These are phyloP conservation scores for Charaxes varanes DNA, from an alignment of 1,140 invertebrate genomes.

Conservation along the genomic window DNA sequence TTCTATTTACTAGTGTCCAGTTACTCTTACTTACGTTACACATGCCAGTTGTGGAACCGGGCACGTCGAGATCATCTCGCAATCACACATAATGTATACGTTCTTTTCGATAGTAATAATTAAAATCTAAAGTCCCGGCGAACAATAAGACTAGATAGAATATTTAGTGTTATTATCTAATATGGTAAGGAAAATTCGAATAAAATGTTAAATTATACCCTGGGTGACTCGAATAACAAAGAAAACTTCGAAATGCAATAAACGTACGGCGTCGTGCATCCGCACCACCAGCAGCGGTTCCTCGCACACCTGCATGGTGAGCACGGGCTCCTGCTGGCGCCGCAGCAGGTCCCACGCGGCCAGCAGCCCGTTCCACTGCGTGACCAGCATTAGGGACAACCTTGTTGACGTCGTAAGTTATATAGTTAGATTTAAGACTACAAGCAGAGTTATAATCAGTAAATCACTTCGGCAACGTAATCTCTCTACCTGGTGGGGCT, in stretches of 20 bases:
- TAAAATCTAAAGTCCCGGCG: too few relatives aligned
- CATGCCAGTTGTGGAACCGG: background rate
- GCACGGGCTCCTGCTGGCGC: conserved; percentile 87
- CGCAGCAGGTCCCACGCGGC: conserved; percentile 93
- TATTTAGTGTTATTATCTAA: too few relatives aligned
- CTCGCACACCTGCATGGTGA: conserved; percentile 86
- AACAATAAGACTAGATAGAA: too few relatives aligned
- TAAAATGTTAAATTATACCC: too few relatives aligned
- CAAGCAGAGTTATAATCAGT: background rate
- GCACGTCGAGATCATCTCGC: background rate
- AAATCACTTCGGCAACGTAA: background rate
- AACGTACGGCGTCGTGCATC: conserved; percentile 47
- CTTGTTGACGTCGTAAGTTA: conserved; percentile 50
- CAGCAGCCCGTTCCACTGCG: conserved; percentile 87
- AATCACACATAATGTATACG: too few relatives aligned
- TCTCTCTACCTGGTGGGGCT: conserved; percentile 81
- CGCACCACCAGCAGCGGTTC: conserved; percentile 70
- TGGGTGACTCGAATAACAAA: too few relatives aligned
- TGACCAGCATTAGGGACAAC: conserved; percentile 89
- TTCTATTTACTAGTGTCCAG: too few relatives aligned
- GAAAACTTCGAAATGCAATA: too few relatives aligned
- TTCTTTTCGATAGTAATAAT: too few relatives aligned
- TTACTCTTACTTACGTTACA: too few relatives aligned
- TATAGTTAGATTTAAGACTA: too few relatives aligned
- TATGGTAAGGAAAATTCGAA: too few relatives aligned